Conservation (phyloP, 2,888 invertebrate genomes). For the Ophion costatus region DNA sequence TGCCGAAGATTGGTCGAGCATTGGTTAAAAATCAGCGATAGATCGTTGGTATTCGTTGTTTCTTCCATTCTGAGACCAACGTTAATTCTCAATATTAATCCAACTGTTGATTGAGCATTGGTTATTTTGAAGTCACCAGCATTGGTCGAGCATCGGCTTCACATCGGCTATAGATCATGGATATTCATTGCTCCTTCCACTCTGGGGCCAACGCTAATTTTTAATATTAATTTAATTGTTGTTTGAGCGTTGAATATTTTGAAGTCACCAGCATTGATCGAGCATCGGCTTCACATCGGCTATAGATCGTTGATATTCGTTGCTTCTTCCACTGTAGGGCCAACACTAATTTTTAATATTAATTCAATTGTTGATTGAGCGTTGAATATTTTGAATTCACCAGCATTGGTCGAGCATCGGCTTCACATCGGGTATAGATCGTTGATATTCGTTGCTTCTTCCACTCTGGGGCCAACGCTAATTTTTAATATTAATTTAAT, state of each 20-base stretch:
- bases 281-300: slow-evolving; percentile 10
- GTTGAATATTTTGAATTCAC: not conserved
- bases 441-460: slow-evolving; percentile 17
- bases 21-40: no score
- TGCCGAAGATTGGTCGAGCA: slow-evolving; percentile 1
- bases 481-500: slow-evolving; percentile 9
- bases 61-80: slow-evolving; percentile 8
- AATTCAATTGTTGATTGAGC: slow-evolving; percentile 7
- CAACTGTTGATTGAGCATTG: slow-evolving; percentile 22
- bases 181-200: slow-evolving; percentile 3
- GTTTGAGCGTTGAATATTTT: slow-evolving; percentile 4
- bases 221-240: slow-evolving; percentile 2
- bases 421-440: not conserved
- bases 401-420: not conserved
- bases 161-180: slow-evolving; percentile 3
- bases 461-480: slow-evolving; percentile 1
- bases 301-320: slow-evolving; percentile 16
- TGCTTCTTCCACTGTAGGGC: slow-evolving; percentile 2
- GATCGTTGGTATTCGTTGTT: slow-evolving; percentile 23
- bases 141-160: slow-evolving; percentile 1
- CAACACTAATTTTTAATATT: not conserved
- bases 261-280: slow-evolving; percentile 12
- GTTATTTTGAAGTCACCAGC: not conserved
- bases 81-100: slow-evolving; percentile 14
- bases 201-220: slow-evolving; percentile 4